Base-by-base conservation (phyloP, 2,113 vertebrate species). In the Campylomormyrus tamandua region DNA sequence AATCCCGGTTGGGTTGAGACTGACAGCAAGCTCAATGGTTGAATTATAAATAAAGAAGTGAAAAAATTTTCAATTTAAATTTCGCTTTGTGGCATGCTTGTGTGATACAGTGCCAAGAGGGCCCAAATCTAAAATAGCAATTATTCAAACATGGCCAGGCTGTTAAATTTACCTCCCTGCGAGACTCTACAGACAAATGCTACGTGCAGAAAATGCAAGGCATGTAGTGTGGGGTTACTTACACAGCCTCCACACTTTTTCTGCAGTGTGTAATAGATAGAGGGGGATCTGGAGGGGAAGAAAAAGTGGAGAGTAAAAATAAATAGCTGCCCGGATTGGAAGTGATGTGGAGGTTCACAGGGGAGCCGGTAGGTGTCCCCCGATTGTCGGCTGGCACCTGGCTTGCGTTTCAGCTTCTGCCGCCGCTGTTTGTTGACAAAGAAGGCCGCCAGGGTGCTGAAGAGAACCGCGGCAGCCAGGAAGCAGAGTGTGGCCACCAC, bases 181-280 rank as follows among this genome's bases (percentile, higher is more conserved):
- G 7, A 48, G 83, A 84, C 17, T 19, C 21, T 48, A 27, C 39
- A 83, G 42, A 84, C 17, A 48, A 84, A 48, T 11, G 70, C 62
- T 46, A 21, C 46, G 1, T 84, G 42, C 35, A 56, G 15, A 17
- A 53, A n/a, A 89, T 7, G 31, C 19, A 5, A 49, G 27, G 27
- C 42, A 0, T 42, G 24, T 21, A 91, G 89, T 86, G 90, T 91
- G 17, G 21, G 21, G 50, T 85, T 95, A 99, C 98, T 99, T 98
- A 99, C 98, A 98, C 98, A 94, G 98, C 99, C 94, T 99, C 98
- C 88, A 99, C 96, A 95, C 98, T 99, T 96, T 99, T 99, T 95
- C 98, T 97, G 96, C 97, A 98, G 96, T 99, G 98, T 91, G 98
- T 99, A 94, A 99, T 98, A 91, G 98, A 99, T 92, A 99, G 97